Evolutionary conservation across 2,797 vertebrate genomes (phyloP).

Genomic region (Manis javanica): DNA sequence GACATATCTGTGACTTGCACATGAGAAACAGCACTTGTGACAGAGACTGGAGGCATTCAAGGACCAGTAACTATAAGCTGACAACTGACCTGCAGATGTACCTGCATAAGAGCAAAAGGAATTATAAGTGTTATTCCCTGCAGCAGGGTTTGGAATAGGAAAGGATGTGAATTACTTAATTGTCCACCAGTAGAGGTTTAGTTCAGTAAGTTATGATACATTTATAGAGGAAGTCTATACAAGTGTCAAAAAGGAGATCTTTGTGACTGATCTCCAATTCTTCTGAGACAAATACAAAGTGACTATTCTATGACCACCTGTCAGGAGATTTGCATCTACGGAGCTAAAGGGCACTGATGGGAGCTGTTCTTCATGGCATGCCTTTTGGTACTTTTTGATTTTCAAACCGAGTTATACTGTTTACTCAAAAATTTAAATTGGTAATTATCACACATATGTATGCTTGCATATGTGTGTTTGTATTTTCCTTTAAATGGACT

Average conservation of each 20-base stretch:
- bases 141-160: background rate
- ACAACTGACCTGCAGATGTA: background rate
- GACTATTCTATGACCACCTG: background rate
- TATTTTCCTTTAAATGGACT: background rate
- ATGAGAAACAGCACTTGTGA: background rate
- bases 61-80: background rate
- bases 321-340: background rate
- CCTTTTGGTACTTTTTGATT: background rate
- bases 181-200: background rate
- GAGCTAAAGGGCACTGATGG: background rate
- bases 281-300: background rate
- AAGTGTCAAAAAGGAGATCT: background rate
- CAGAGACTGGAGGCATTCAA: background rate
- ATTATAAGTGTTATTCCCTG: background rate
- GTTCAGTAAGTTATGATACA: background rate
- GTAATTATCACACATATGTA: background rate
- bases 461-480: background rate
- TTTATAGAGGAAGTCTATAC: background rate
- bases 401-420: background rate
- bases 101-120: background rate
- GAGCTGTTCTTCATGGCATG: background rate
- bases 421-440: constrained; percentile 12
- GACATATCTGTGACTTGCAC: background rate
- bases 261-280: background rate
- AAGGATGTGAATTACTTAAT: background rate